Base-by-base conservation (phyloP, 1,140 invertebrate genomes). In the Drosophila leontia region DNA sequence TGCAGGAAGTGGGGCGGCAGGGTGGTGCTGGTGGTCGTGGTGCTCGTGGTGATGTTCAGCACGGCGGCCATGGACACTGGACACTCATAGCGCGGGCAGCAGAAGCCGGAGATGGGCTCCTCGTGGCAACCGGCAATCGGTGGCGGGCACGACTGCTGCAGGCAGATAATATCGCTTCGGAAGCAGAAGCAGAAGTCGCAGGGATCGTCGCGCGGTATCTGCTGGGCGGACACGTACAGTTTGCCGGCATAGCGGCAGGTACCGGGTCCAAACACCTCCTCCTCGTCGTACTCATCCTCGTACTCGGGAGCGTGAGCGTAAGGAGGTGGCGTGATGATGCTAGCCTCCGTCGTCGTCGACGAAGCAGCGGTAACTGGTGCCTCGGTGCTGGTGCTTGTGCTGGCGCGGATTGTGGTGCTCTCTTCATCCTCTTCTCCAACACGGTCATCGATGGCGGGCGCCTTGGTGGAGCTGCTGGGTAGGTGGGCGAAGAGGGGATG, bases 151-250 rank as follows among this genome's bases (percentile, higher is more conserved):
- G 97, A 98, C 92, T 99, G 98, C 93, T 98, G 97, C 45, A 99
- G 93, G 84, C 98, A 99, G 78, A 99, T 98, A 75, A 99, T 98
- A 91, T 98, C 98, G 91, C 97, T 97, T 93, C 98, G 95, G 94
- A 98, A 99, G 94, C 98, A 99, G 96, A 99, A 99, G 93, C 98
- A 99, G 94, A 98, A 99, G 91, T 98, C 97, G 91, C 98, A 99
- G 34, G 98, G 97, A 94, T 99, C 97, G 69, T 98, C 97, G 79
- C 97, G 94, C 23, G 97, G 97, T 75, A 99, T 98, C 94, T 99
- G 98, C 93, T 98, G 97, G 6, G 98, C 98, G 1, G 97, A 98
- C 37, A 98, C 97, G 90, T 97, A 98, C 41, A 98, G 95, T 93
- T 97, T 97, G 78, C 97, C 97, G 51, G 97, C 97, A 87, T 97